These are phyloP conservation scores for Mesochorus sp. DNA, from an alignment of 2,888 invertebrate species.

Conservation along the genomic window DNA sequence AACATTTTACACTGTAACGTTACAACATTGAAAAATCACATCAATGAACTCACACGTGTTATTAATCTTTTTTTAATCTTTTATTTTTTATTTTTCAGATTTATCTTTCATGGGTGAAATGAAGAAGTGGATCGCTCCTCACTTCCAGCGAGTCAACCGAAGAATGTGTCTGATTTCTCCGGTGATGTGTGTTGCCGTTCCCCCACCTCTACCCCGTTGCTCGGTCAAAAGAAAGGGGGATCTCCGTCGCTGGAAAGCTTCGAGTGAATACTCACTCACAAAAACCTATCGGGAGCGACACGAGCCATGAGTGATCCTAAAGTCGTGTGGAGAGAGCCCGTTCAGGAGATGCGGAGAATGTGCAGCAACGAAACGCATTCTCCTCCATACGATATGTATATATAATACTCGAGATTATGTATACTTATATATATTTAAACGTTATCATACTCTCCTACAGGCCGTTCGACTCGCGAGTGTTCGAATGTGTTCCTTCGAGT, in stretches of 20 bases:
- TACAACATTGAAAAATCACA: background rate
- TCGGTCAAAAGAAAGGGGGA: constrained; percentile 31
- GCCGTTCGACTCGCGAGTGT: background rate
- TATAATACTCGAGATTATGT: constrained; percentile 1
- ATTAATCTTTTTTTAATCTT: background rate
- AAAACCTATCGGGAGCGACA: background rate
- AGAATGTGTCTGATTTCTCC: constrained; percentile 60
- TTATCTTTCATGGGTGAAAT: constrained; percentile 54
- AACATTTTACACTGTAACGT: background rate
- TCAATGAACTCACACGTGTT: background rate
- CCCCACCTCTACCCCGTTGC: constrained; percentile 26
- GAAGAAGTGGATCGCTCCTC: constrained; percentile 43
- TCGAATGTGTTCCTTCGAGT: constrained; percentile 21
- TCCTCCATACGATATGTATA: constrained; percentile 24
- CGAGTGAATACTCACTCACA: constrained; percentile 18
- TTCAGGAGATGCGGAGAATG: constrained; percentile 55
- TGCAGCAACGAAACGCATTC: constrained; percentile 57
- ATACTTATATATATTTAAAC: too few relatives aligned
- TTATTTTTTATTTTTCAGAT: background rate
- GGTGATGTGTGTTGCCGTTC: constrained; percentile 52
- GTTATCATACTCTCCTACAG: too few relatives aligned
- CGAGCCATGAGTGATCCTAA: constrained; percentile 32
- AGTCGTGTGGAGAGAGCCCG: constrained; percentile 5
- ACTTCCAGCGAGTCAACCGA: constrained; percentile 42
- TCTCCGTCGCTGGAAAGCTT: constrained; percentile 41